Percentiles rank a stretch among this genome's conserved stretches.
These are phyloP conservation scores for Semotilus atromaculatus DNA, from an alignment of 2,797 vertebrate genomes.

Conservation along the genomic window DNA sequence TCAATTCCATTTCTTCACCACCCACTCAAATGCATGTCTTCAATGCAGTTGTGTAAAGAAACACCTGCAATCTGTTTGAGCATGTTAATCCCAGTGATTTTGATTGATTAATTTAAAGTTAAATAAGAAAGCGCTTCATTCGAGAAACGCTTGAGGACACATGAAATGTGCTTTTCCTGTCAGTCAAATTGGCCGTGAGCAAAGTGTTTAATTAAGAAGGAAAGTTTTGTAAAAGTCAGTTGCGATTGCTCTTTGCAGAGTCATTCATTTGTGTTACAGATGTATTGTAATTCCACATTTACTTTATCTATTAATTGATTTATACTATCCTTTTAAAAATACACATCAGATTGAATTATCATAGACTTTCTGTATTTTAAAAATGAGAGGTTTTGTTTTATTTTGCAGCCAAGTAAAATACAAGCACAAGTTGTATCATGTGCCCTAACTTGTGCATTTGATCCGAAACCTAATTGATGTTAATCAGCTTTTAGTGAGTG, in stretches of 20 bases:
- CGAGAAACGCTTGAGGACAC: not conserved
- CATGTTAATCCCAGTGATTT: not conserved
- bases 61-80: not conserved
- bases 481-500: no score
- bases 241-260: not conserved
- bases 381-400: not conserved
- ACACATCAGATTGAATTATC: not conserved
- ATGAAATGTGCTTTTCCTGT: not conserved
- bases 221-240: not conserved
- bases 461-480: not conserved
- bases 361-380: not conserved
- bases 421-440: not conserved
- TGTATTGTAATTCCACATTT: not conserved
- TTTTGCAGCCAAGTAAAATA: not conserved
- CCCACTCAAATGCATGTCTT: not conserved
- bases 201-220: not conserved
- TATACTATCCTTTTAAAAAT: not conserved
- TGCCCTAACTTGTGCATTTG: not conserved
- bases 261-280: not conserved
- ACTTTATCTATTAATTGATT: not conserved
- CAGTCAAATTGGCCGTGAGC: not conserved
- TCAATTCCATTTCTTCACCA: not conserved
- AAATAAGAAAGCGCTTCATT: not conserved
- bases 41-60: not conserved
- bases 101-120: not conserved